Evolutionary conservation across 2,113 vertebrate species (phyloP), one percentile per base, ranked within the genome.

Genomic region (Thinocorus orbignyianus): DNA sequence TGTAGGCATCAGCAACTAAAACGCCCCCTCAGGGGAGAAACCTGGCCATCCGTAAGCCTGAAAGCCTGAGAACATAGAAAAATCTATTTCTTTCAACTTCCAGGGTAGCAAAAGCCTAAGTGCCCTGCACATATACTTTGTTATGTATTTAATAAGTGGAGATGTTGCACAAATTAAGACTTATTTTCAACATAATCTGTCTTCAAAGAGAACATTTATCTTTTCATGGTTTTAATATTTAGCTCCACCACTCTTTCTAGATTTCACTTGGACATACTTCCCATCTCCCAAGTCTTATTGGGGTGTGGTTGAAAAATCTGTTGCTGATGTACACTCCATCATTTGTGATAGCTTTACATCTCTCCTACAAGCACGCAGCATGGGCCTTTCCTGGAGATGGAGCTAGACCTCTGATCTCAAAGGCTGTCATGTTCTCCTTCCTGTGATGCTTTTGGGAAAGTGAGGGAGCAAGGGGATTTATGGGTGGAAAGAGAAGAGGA

Each of bases 31-130:
- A 64, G 80, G 88, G 77, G 69, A 82, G 68, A 80, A 86, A 96
- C 64, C 26, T 92, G 83, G 55, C 25, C 41, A 87, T 90, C 84
- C 62, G 13, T 77, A 85, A 87, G 66, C 86, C 89, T 90, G 92
- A 94, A 97, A 96, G 84, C 69, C 74, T 92, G 83, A 87, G 57
- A 69, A 90, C 41, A 33, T 95, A 94, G 52, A 85, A 95, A 97
- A 95, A 97, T 87, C 60, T 90, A 35, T 92, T 97, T 96, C 72
- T 94, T 93, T 93, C 66, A 94, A 37, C 81, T 95, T 91, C 66
- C 96, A 93, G 65, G 42, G 76, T 81, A 81, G 62, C 88, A 95
- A 89, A 97, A 97, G 86, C 33, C 73, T 62, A 33, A 86, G 64
- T 79, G 88, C 12, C 12, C 52, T 66, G 37, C 68, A 76, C 49